Conservation (phyloP, 2,797 vertebrate species). For the Xerus rutilus region DNA sequence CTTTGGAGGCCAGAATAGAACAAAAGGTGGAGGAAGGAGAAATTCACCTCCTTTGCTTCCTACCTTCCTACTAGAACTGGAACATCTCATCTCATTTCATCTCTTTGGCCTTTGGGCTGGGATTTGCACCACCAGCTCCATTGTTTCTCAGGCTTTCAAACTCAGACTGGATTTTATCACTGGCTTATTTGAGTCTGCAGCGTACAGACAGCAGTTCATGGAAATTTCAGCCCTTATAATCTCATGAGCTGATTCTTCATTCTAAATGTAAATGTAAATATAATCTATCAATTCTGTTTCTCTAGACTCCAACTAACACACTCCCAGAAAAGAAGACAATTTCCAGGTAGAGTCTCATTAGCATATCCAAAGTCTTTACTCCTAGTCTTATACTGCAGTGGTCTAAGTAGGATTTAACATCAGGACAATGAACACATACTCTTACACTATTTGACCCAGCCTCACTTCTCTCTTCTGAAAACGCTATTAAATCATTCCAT, state of each 20-base stretch:
- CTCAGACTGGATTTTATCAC: not conserved
- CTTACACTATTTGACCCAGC: not conserved
- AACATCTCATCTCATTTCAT: not conserved
- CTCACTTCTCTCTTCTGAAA: not conserved
- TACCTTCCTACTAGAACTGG: too few species aligned
- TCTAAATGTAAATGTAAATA: not conserved
- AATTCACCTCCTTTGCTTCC: not conserved
- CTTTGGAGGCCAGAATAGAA: not conserved
- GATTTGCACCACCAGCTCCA: not conserved
- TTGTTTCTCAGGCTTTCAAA: not conserved
- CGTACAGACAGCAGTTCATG: not conserved
- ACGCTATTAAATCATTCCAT: not conserved
- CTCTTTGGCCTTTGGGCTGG: not conserved
- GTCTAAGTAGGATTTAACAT: not conserved
- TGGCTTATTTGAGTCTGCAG: not conserved
- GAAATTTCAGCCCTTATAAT: not conserved
- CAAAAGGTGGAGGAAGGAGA: too few species aligned
- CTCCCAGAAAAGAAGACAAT: not conserved
- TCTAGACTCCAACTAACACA: not conserved
- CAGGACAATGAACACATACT: not conserved
- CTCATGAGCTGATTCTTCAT: not conserved
- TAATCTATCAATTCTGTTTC: not conserved
- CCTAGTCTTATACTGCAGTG: not conserved
- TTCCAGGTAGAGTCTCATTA: not conserved
- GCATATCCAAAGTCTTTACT: not conserved